phyloP scores from a whole-genome alignment of 92 coral and sea anemone species.

The Ricordea florida region DNA sequence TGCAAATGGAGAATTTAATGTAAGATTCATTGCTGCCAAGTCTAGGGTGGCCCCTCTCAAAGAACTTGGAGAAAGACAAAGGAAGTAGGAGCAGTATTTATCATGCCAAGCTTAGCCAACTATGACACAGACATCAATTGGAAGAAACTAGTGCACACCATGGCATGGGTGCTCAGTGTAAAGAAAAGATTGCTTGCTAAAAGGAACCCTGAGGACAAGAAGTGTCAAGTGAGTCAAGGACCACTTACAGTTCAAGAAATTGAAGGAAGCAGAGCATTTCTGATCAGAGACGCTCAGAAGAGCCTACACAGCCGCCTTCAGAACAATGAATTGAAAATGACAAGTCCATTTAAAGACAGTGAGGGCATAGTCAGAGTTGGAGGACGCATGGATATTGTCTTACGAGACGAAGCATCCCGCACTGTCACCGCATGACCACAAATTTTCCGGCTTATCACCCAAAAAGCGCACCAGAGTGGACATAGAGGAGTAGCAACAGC shows the following conservation, averaged over 20 bases:
- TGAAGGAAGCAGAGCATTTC: constrained; percentile 10
- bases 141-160: constrained; percentile 7
- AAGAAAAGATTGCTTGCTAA: background rate
- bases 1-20: background rate
- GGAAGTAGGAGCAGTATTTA: constrained; percentile 8
- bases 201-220: background rate
- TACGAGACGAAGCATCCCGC: constrained; percentile 29
- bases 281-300: constrained; percentile 44
- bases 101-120: constrained; percentile 17
- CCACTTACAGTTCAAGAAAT: constrained; percentile 21
- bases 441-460: background rate
- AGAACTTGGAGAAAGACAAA: background rate
- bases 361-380: constrained; percentile 45
- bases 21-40: constrained; percentile 19
- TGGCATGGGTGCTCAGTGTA: constrained; percentile 31
- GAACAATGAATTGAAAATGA: constrained; percentile 8
- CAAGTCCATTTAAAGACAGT: background rate
- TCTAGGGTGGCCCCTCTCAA: background rate
- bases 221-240: background rate
- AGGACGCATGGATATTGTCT: constrained; percentile 30
- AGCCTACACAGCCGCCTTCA: constrained; percentile 1
- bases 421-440: background rate
- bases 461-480: background rate
- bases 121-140: constrained; percentile 16
- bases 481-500: constrained; percentile 19